Conservation (phyloP, 1,140 invertebrate species). For the Leptestheria dahalacensis region DNA sequence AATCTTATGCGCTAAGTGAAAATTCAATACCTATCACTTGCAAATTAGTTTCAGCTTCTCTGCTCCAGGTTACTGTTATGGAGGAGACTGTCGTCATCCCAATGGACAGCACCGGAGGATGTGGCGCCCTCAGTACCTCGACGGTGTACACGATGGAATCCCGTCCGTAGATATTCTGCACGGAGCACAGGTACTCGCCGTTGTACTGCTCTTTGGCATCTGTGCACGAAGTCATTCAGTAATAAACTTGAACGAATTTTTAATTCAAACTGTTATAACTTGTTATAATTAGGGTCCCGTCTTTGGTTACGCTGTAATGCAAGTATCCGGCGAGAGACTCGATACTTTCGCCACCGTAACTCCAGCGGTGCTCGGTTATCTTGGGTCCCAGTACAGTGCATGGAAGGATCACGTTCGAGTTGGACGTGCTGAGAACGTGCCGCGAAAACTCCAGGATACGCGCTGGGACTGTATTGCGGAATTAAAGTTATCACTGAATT, state of each 20-base stretch:
- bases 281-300: too few relatives aligned
- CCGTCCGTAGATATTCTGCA: conserved; percentile 6
- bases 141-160: conserved; percentile 7
- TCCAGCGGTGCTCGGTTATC: neutral
- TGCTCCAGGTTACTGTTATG: conserved; percentile 2
- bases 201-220: neutral
- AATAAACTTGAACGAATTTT: too few relatives aligned
- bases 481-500: too few relatives aligned
- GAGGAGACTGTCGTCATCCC: conserved; percentile 2
- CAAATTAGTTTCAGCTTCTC: neutral
- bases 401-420: neutral
- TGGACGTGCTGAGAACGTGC: neutral
- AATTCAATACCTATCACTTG: neutral
- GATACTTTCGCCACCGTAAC: neutral
- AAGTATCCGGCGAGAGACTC: too few relatives aligned
- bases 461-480: neutral
- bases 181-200: conserved; percentile 10
- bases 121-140: neutral
- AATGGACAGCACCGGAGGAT: neutral
- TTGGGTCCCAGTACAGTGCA: neutral
- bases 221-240: too few relatives aligned
- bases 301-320: too few relatives aligned
- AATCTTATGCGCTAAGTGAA: too few relatives aligned
- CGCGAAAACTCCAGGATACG: neutral
- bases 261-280: too few relatives aligned